Base-by-base conservation (phyloP, 2,113 vertebrate species). In the Scolopax mira region DNA sequence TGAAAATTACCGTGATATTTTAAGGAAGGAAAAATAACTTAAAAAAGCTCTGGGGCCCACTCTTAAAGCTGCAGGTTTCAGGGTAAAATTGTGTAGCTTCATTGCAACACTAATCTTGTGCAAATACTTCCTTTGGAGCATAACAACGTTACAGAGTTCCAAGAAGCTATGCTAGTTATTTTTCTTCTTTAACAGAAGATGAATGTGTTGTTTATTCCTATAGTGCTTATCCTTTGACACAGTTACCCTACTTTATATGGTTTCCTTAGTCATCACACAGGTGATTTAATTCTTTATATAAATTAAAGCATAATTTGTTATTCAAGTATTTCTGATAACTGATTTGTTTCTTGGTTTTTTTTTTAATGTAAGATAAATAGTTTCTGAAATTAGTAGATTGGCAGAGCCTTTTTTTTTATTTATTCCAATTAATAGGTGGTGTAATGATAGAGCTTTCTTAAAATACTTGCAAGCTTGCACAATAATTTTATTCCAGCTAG, bases 21-120 rank as follows among this genome's bases (percentile, higher is more conserved):
- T 97, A 91, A 93, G 96, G 85, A 96, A 96, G 94, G 88, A 93
- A 94, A 94, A 95, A 81, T 85, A 88, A 67, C 33, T 89, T 73
- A 52, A 46, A 90, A 65, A 65, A 84, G 37, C 37, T 73, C 51
- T 86, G 54, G 67, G 82, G 88, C 89, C 93, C 54, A 41, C 49
- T 57, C 17, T 86, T 88, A 64, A 82, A 85, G 58, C 67, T 85
- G 62, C 77, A 94, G 24, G 85, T 88, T 95, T 96, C 91, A 52
- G 89, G 37, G 62, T 88, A 73, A 62, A 88, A 83, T 65, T 85
- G 41, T 87, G 66, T 70, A 39, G 85, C 55, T 83, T 89, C 10
- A 39, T 94, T 94, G 75, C 58, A 6, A 93, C 64, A 73, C 42
- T 79, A 4, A 24, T 61, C 18, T 90, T 96, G 83, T 44, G 65